A percentile compares a stretch with the other conserved stretches of the same genome.
phyloP scores from a whole-genome alignment of 1,140 invertebrate species.

The Scaptomyza graminum region DNA sequence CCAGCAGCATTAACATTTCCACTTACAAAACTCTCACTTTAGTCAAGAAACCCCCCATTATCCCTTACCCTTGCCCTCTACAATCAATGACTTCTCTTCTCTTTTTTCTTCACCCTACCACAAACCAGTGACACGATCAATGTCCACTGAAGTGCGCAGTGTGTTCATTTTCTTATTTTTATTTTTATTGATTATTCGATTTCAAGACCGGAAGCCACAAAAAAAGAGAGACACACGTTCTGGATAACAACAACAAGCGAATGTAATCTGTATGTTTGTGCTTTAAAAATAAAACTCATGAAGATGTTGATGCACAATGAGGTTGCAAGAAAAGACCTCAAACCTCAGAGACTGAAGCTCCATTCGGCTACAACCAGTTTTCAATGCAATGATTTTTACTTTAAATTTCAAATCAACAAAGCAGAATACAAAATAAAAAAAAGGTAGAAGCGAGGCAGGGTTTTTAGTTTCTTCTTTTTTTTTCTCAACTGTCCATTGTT shows the following conservation, averaged over 20 bases:
- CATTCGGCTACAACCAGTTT: constrained; percentile 45
- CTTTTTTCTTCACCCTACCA: not conserved
- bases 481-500: constrained; percentile 34
- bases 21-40: constrained; percentile 11
- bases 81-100: constrained; percentile 25
- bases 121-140: constrained; percentile 51
- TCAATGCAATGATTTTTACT: constrained; percentile 23
- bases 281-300: constrained; percentile 36
- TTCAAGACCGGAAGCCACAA: constrained; percentile 74
- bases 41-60: not conserved
- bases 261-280: constrained; percentile 2
- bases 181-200: constrained; percentile 64
- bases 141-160: constrained; percentile 55
- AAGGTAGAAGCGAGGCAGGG: constrained; percentile 4
- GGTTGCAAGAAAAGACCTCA: constrained; percentile 31
- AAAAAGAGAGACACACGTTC: constrained; percentile 52
- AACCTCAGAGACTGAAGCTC: not conserved
- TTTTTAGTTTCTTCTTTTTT: constrained; percentile 5
- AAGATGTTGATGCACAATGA: constrained; percentile 45
- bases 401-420: constrained; percentile 54
- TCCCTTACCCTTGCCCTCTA: not conserved
- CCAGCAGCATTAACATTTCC: constrained; percentile 18
- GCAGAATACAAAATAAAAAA: constrained; percentile 33
- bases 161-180: constrained; percentile 32
- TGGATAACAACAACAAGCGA: constrained; percentile 41